phyloP scores from a whole-genome alignment of 2,888 invertebrate genomes.

The Apotomis capreana region DNA sequence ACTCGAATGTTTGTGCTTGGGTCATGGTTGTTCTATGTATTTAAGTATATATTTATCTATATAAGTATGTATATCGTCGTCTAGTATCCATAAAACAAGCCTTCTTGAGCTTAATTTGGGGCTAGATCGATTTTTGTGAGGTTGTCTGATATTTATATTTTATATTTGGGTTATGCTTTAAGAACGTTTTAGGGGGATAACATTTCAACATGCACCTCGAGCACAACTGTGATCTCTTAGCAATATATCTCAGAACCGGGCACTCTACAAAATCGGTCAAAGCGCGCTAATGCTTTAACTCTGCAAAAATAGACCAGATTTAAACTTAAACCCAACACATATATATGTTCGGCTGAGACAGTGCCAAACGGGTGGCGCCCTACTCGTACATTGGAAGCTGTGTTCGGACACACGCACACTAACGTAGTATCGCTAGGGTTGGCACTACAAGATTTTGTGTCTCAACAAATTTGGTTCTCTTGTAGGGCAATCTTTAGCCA shows the following conservation, averaged over 20 bases:
- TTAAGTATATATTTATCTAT: too few relatives aligned
- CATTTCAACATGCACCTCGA: too few relatives aligned
- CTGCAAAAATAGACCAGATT: constrained; percentile 48
- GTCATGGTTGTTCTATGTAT: too few relatives aligned
- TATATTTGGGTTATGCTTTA: too few relatives aligned
- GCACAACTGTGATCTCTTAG: too few relatives aligned
- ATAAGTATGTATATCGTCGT: too few relatives aligned
- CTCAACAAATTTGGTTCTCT: neutral
- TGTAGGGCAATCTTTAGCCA: neutral
- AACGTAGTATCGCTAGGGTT: constrained; percentile 8
- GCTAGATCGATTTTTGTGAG: too few relatives aligned
- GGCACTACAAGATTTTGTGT: neutral
- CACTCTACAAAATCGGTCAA: constrained; percentile 57
- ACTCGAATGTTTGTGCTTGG: too few relatives aligned
- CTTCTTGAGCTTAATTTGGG: too few relatives aligned
- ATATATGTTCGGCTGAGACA: constrained; percentile 31
- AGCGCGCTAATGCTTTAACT: constrained; percentile 48
- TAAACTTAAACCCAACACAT: constrained; percentile 34
- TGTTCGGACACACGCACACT: constrained; percentile 23
- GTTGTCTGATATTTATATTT: too few relatives aligned
- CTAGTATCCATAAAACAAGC: too few relatives aligned
- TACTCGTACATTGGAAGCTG: constrained; percentile 9
- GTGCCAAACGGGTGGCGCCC: constrained; percentile 40
- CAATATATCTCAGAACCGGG: neutral
- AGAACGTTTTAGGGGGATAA: too few relatives aligned